Evolutionary conservation across 2,888 invertebrate species (phyloP).

Genomic region (Eupeodes luniger): DNA sequence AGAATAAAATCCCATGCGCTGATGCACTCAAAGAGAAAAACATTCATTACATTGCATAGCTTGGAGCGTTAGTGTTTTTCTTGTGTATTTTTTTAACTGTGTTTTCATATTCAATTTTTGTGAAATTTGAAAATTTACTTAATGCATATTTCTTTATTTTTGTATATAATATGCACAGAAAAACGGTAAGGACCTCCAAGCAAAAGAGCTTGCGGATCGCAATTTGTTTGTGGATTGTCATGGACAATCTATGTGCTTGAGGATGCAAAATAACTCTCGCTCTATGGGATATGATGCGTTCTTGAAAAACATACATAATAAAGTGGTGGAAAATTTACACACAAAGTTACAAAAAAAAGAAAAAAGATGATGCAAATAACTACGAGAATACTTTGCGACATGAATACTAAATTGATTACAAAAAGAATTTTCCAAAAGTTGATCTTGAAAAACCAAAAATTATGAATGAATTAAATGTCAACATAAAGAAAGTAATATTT

Average conservation of each 20-base stretch:
- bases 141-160: slow-evolving; percentile 1
- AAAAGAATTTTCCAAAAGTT: too few relatives aligned
- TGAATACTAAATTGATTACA: too few relatives aligned
- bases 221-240: slow-evolving; percentile 54
- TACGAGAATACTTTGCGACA: not conserved
- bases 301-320: not conserved
- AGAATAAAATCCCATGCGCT: slow-evolving; percentile 26
- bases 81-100: not conserved
- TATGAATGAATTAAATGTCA: too few relatives aligned
- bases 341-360: not conserved
- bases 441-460: too few relatives aligned
- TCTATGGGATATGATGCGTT: not conserved
- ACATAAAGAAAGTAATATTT: too few relatives aligned
- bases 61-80: slow-evolving; percentile 20
- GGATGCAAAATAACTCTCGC: not conserved
- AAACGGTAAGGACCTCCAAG: slow-evolving; percentile 1
- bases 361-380: not conserved
- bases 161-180: not conserved
- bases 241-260: slow-evolving; percentile 22
- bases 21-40: slow-evolving; percentile 52
- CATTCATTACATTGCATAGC: slow-evolving; percentile 57
- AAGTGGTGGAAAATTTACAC: not conserved
- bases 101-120: slow-evolving; percentile 37
- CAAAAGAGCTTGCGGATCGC: slow-evolving; percentile 23
- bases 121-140: slow-evolving; percentile 59